phyloP scores from a whole-genome alignment of 2,797 vertebrate genomes.

The Chloroceryle amazona region DNA sequence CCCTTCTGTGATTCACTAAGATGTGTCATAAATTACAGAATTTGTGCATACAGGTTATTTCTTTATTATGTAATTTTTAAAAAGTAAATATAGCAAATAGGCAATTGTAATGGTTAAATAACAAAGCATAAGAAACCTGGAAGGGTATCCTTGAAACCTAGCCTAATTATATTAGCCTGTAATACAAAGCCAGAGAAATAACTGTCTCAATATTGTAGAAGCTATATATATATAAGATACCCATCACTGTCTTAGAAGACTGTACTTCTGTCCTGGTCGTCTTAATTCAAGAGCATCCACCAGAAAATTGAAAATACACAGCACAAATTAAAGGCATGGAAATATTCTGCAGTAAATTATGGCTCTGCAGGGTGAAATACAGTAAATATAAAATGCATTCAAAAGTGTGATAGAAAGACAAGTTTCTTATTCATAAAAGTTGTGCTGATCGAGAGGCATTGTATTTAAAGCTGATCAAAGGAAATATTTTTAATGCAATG shows the following conservation, averaged over 20 bases:
- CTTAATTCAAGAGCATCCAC: background rate
- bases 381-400: background rate
- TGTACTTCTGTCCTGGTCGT: background rate
- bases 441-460: background rate
- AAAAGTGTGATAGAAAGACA: background rate
- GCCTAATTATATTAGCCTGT: background rate
- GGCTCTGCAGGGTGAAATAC: background rate
- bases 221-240: background rate
- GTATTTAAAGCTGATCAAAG: slow-evolving; percentile 36
- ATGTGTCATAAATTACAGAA: background rate
- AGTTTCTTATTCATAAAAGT: background rate
- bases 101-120: background rate
- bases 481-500: slow-evolving; percentile 27
- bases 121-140: background rate
- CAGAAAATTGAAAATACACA: background rate
- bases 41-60: background rate
- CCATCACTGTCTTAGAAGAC: background rate
- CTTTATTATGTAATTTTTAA: background rate
- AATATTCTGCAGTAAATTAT: background rate
- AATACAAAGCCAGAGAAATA: background rate
- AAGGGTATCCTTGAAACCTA: background rate
- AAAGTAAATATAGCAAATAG: background rate
- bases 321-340: background rate
- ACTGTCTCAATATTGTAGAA: background rate
- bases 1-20: background rate